Percentiles rank a stretch among this genome's conserved stretches.
phyloP scores from a whole-genome alignment of 2,888 invertebrate genomes.

The Papilio gigon region DNA sequence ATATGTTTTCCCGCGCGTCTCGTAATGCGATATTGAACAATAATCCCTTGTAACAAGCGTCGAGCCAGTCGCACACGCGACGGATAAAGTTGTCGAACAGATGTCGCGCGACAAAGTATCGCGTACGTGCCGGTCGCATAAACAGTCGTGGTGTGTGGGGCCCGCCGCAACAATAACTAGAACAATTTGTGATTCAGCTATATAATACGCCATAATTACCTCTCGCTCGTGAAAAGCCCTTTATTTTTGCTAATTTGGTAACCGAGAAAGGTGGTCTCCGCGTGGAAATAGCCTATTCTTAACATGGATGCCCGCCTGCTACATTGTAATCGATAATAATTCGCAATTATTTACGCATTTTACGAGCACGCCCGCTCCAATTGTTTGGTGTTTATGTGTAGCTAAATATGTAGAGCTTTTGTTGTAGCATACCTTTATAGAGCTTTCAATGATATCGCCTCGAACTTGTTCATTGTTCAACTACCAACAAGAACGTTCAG shows the following conservation, averaged over 20 bases:
- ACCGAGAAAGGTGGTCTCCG: slow-evolving; percentile 51
- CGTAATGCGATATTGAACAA: slow-evolving; percentile 49
- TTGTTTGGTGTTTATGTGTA: slow-evolving; percentile 27
- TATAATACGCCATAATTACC: slow-evolving; percentile 71
- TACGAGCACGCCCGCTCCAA: slow-evolving; percentile 34
- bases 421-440: slow-evolving; percentile 22
- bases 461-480: slow-evolving; percentile 7
- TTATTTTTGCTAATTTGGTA: slow-evolving; percentile 58
- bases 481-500: not conserved
- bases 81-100: slow-evolving; percentile 53
- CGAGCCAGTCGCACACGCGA: not conserved
- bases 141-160: slow-evolving; percentile 79
- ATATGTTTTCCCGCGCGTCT: slow-evolving; percentile 54
- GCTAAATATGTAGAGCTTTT: slow-evolving; percentile 28
- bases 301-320: slow-evolving; percentile 44
- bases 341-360: slow-evolving; percentile 37
- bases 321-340: slow-evolving; percentile 48
- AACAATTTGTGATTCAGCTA: slow-evolving; percentile 77
- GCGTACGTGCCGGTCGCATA: slow-evolving; percentile 77
- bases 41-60: slow-evolving; percentile 51
- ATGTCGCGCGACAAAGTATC: slow-evolving; percentile 80
- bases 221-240: slow-evolving; percentile 53
- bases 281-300: slow-evolving; percentile 51
- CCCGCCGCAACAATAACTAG: slow-evolving; percentile 78
- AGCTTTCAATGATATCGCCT: slow-evolving; percentile 3